Evolutionary conservation across 1,140 invertebrate genomes (phyloP).

Genomic region (Acromyrmex heyeri): DNA sequence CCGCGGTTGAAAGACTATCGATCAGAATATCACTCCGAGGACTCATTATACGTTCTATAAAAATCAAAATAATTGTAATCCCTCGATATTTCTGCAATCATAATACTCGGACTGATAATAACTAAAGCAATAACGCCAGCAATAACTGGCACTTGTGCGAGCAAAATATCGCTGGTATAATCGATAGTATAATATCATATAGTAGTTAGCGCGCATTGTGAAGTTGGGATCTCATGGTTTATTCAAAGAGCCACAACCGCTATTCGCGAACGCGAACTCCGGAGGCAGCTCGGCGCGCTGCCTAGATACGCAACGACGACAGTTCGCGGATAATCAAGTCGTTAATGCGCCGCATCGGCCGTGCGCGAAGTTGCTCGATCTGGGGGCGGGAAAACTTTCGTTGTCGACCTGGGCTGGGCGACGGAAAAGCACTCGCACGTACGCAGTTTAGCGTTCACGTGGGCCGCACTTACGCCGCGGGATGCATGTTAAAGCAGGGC

Average conservation of each 20-base stretch:
- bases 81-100: not conserved
- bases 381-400: constrained; percentile 48
- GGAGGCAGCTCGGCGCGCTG: not conserved
- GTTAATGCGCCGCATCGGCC: constrained; percentile 61
- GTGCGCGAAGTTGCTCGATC: constrained; percentile 41
- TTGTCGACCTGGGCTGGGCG: no score
- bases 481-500: constrained; percentile 63
- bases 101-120: constrained; percentile 3
- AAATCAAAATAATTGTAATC: constrained; percentile 26
- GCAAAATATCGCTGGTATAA: constrained; percentile 9
- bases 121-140: not conserved
- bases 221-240: constrained; percentile 46
- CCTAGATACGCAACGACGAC: not conserved
- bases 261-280: constrained; percentile 17
- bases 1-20: constrained; percentile 45
- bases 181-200: not conserved
- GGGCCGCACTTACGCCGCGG: constrained; percentile 45
- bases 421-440: constrained; percentile 52
- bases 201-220: constrained; percentile 18
- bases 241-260: constrained; percentile 37
- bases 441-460: constrained; percentile 56
- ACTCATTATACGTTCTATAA: not conserved
- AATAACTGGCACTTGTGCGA: not conserved
- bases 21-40: constrained; percentile 12
- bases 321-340: constrained; percentile 70